These are phyloP conservation scores for Merops nubicus DNA, from an alignment of 2,113 vertebrate genomes.

Conservation along the genomic window DNA sequence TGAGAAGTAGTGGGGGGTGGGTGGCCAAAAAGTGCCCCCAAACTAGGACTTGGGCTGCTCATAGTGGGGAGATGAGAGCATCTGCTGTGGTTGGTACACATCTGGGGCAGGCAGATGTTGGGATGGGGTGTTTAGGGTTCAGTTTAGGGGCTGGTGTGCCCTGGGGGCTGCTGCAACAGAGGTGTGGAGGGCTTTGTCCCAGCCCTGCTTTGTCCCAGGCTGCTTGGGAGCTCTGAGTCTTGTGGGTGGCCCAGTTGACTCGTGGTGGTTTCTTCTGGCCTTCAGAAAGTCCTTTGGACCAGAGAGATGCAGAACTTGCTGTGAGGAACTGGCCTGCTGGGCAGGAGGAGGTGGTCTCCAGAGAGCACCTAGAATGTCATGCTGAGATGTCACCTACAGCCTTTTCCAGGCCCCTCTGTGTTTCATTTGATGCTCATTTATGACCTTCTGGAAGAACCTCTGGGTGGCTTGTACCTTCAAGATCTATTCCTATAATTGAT, in stretches of 20 bases:
- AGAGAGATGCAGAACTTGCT: neutral
- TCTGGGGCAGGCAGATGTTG: neutral
- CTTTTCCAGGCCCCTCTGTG: too few species aligned
- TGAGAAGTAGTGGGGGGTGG: neutral
- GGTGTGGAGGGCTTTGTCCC: neutral
- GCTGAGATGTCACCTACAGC: too few species aligned
- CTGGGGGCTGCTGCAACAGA: neutral
- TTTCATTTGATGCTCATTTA: too few species aligned
- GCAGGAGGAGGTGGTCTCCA: neutral
- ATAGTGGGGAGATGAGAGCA: neutral
- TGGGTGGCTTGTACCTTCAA: too few species aligned
- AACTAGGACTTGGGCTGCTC: neutral
- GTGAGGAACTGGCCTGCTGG: neutral
- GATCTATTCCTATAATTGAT: too few species aligned
- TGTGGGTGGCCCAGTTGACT: neutral
- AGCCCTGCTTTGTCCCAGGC: neutral
- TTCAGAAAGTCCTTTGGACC: neutral
- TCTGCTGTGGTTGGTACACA: neutral
- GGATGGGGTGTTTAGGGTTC: neutral
- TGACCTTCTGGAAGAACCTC: too few species aligned
- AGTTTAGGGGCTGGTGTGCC: neutral
- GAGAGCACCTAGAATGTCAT: too few species aligned
- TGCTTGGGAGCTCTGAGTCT: neutral
- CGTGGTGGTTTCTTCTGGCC: neutral
- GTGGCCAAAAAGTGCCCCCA: neutral